Base-by-base conservation (phyloP, 2,888 invertebrate genomes). In the Temnothorax rugatulus region DNA sequence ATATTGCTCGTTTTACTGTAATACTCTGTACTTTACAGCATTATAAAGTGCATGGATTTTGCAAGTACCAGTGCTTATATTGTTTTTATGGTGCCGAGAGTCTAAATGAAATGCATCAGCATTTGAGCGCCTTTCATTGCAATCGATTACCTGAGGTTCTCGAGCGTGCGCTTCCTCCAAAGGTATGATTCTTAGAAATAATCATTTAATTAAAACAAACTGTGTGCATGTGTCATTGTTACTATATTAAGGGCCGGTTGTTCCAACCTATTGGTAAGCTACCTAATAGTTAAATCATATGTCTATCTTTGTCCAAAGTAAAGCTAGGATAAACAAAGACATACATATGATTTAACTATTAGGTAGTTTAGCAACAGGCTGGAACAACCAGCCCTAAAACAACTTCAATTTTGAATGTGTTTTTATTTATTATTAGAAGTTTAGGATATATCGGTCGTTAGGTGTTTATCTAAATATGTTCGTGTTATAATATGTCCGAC, bases 1-100 rank as follows among this genome's bases (percentile, higher is more conserved):
- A 68, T 66, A 21, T 64, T 50, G 44, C 7, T 57, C 2, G 25
- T 29, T 47, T 75, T 18, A 50, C 66, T 50, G 34, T 52, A 59
- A 41, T 15, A 34, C 34, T 34, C 5, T 34, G 7, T 34, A 34
- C 11, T 73, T 92, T 92, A 61, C 88, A 94, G 93, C 95, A 96
- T 89, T 95, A 95, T 87, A 93, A 94, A 29, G 66, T 85, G 7
- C 96, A 96, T 79, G 93, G 94, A 2, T 94, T 95, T 68, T 94
- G 93, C 74, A 94, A 94, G 34, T 96, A 94, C 83, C 95, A 96
- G 85, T 96, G 96, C 86, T 92, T 95, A 4, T 96, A 95, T 89
- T 96, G 96, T 88, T 66, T 92, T 0, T 93, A 92, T 87, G 96
- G 95, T 3, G 91, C 94, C 1, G 92, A 94, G 18, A 91, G 91